Evolutionary conservation across 2,888 invertebrate genomes (phyloP).

Genomic region (Cylloceria caligata): DNA sequence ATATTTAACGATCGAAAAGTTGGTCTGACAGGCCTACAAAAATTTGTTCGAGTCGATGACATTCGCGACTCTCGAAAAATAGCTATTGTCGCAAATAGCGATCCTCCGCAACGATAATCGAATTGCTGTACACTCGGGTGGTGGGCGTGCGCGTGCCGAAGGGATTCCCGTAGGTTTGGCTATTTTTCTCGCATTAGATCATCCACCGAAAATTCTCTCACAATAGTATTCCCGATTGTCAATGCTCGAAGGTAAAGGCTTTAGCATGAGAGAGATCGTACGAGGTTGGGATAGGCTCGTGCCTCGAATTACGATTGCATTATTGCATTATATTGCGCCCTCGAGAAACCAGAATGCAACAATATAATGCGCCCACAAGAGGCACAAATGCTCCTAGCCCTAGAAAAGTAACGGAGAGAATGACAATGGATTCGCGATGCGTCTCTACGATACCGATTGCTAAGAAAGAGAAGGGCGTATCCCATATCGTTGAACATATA

Average conservation of each 20-base stretch:
- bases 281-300: slow-evolving; percentile 46
- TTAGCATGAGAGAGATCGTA: slow-evolving; percentile 11
- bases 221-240: slow-evolving; percentile 32
- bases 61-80: slow-evolving; percentile 21
- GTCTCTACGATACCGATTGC: slow-evolving; percentile 9
- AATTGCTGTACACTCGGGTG: slow-evolving; percentile 13
- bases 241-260: slow-evolving; percentile 43
- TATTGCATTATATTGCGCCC: slow-evolving; percentile 62
- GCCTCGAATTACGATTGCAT: slow-evolving; percentile 40
- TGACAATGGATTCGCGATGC: slow-evolving; percentile 51
- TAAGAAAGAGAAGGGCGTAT: neutral
- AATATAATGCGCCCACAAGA: slow-evolving; percentile 7
- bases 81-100: slow-evolving; percentile 24
- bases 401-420: neutral
- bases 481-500: neutral
- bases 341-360: slow-evolving; percentile 29
- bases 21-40: neutral
- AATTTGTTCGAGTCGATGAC: neutral
- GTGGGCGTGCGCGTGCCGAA: slow-evolving; percentile 39
- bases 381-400: slow-evolving; percentile 21
- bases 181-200: slow-evolving; percentile 57
- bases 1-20: neutral
- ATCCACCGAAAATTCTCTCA: slow-evolving; percentile 43
- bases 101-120: slow-evolving; percentile 47
- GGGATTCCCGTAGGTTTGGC: neutral